These are phyloP conservation scores for Amphimallon solstitiale DNA, from an alignment of 2,888 invertebrate species.

Conservation along the genomic window DNA sequence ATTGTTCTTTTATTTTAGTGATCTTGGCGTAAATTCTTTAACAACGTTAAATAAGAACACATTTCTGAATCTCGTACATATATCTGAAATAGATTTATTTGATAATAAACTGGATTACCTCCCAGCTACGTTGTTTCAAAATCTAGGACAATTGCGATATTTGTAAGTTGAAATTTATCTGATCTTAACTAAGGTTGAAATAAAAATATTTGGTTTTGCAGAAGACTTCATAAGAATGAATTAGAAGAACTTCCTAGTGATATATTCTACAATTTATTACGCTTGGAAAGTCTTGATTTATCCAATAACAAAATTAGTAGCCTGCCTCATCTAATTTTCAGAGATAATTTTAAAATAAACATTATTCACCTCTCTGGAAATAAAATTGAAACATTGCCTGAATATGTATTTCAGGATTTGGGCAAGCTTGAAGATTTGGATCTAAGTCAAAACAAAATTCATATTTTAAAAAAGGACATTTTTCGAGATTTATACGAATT, in stretches of 20 bases:
- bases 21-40: constrained; percentile 76
- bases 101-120: constrained; percentile 77
- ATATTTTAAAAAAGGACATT: constrained; percentile 68
- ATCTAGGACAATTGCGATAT: constrained; percentile 71
- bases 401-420: constrained; percentile 69
- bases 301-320: constrained; percentile 72
- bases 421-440: constrained; percentile 74
- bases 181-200: constrained; percentile 36
- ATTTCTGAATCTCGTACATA: constrained; percentile 72
- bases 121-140: constrained; percentile 72
- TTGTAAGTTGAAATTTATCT: constrained; percentile 66
- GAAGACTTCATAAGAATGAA: constrained; percentile 73
- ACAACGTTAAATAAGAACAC: constrained; percentile 75
- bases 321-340: constrained; percentile 70
- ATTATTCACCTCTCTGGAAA: constrained; percentile 76
- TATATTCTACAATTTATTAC: constrained; percentile 69
- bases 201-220: constrained; percentile 58
- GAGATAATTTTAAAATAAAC: constrained; percentile 68
- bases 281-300: constrained; percentile 74
- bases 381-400: constrained; percentile 68
- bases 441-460: constrained; percentile 74
- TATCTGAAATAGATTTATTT: constrained; percentile 76
- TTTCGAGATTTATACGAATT: constrained; percentile 69
- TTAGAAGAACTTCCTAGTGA: constrained; percentile 70
- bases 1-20: constrained; percentile 66